Base-by-base conservation (phyloP, 2,113 vertebrate species). In the Nannospalax galili region DNA sequence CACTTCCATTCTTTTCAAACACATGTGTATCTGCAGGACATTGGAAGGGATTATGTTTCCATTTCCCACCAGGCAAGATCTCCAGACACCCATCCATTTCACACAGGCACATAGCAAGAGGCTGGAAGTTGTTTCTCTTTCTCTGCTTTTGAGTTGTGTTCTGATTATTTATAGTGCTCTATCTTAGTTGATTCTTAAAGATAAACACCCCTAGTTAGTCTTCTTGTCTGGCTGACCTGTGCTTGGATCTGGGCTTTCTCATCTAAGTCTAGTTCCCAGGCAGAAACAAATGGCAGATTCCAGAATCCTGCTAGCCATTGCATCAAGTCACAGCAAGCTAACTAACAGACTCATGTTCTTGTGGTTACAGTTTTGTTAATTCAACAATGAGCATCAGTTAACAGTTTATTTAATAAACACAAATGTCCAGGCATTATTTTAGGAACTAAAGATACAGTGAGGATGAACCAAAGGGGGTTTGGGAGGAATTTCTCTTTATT, bases 151-250 rank as follows among this genome's bases (percentile, higher is more conserved):
- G 58, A 70, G n/a, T 86, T 81, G 80, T 87, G 56, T 69, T 95
- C 69, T 82, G 4, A 80, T 95, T 93, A 93, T 96, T 96, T 92
- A 97, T 85, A 48, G 19, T 81, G 48, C 87, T 95, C 64, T 78
- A 52, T 80, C 90, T 92, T n/a, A 45, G 64, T 84, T 95, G 90
- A 95, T 96, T 95, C 40, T 28, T 70, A 22, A 65, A 84, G 89
- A 89, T 96, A 96, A 95, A 95, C 89, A 95, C 85, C n/a, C 32
- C 37, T n/a, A 64, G 32, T n/a, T 35, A 94, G 35, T 8, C 22
- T 80, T 81, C 72, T 37, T 64, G 1, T 60, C 5, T 26, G 35
- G 26, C 56, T 74, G 73, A 74, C 58, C 17, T 65, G 16, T 62
- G 26, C 37, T 32, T 30, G 45, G 26, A 30, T 93, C 94, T 96